A percentile compares a stretch with the other conserved stretches of the same genome.
phyloP scores from a whole-genome alignment of 2,113 vertebrate species.

The Crypturellus undulatus region DNA sequence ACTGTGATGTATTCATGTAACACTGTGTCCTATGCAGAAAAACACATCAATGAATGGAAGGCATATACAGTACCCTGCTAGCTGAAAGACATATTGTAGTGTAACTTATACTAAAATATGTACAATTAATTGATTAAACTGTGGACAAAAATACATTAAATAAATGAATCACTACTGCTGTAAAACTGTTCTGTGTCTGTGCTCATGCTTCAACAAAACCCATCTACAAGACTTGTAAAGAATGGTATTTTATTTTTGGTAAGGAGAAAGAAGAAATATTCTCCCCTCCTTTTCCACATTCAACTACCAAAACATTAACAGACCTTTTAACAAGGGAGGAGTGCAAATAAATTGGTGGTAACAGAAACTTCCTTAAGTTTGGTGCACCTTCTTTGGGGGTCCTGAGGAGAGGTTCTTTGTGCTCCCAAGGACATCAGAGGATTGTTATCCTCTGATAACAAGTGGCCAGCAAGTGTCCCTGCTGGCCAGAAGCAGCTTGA shows the following conservation, averaged over 20 bases:
- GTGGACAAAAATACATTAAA: slow-evolving; percentile 41
- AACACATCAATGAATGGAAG: not conserved
- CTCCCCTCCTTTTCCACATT: not conserved
- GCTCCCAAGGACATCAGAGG: not conserved
- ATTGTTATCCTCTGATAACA: too few relatives aligned
- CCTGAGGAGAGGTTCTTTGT: not conserved
- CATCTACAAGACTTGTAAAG: not conserved
- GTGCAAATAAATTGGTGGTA: not conserved
- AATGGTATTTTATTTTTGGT: not conserved
- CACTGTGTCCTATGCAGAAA: not conserved
- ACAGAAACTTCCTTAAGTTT: not conserved
- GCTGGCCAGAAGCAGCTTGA: not conserved
- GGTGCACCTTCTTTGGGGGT: not conserved
- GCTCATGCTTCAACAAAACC: not conserved
- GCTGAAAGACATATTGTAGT: not conserved
- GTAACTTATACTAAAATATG: slow-evolving; percentile 1
- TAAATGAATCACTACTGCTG: slow-evolving; percentile 21
- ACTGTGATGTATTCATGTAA: not conserved
- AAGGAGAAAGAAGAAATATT: not conserved
- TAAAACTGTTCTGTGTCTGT: not conserved
- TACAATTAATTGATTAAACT: slow-evolving; percentile 51
- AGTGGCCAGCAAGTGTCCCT: not conserved
- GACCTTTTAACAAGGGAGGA: not conserved
- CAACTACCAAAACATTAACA: not conserved
- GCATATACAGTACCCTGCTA: not conserved